Evolutionary conservation across 2,888 invertebrate genomes (phyloP).

Genomic region (Yponomeuta sedellus): DNA sequence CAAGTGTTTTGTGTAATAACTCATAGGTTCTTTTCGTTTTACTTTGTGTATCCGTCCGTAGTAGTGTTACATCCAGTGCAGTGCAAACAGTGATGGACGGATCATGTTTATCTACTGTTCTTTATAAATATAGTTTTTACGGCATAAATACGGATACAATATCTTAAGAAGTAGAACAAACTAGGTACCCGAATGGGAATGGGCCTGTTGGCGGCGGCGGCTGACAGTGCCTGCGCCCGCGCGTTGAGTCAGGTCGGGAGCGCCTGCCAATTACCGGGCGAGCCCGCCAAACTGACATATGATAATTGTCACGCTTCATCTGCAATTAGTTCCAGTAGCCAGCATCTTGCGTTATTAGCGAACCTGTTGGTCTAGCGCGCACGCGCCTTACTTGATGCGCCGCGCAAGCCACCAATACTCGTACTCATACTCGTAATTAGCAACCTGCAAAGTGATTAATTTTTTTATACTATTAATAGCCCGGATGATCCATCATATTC

Average conservation of each 20-base stretch:
- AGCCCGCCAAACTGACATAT: constrained; percentile 41
- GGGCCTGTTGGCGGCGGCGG: not conserved
- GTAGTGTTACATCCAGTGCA: no score
- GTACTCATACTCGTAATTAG: constrained; percentile 8
- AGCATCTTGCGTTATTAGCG: constrained; percentile 38
- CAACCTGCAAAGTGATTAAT: not conserved
- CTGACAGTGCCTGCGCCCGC: not conserved
- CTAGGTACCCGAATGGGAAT: not conserved
- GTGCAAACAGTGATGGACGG: no score
- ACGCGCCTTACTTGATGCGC: constrained; percentile 27
- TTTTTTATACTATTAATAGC: not conserved
- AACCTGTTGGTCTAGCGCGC: constrained; percentile 39
- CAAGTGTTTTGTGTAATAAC: no score
- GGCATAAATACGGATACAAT: not conserved
- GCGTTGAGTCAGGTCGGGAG: constrained; percentile 9
- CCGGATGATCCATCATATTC: not conserved
- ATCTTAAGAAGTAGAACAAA: not conserved
- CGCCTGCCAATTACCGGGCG: constrained; percentile 43
- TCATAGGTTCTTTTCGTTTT: no score
- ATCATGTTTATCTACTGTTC: no score
- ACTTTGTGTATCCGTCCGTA: no score
- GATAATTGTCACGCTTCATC: constrained; percentile 58
- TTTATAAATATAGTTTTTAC: no score
- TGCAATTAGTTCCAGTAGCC: constrained; percentile 42
- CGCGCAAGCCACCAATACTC: not conserved